These are phyloP conservation scores for Saxidomus purpurata DNA, from an alignment of 1,140 invertebrate genomes.

Conservation along the genomic window DNA sequence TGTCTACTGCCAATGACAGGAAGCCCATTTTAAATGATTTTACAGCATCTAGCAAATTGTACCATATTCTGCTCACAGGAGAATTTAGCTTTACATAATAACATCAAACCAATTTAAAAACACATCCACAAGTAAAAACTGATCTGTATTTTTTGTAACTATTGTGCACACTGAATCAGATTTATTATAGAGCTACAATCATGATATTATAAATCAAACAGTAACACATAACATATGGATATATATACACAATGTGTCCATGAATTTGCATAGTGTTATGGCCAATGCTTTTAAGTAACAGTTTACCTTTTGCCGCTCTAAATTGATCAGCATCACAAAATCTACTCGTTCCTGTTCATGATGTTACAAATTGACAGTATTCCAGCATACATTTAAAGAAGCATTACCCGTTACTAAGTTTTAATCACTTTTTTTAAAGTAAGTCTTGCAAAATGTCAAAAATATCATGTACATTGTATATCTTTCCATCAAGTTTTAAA, in stretches of 20 bases:
- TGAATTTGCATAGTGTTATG: conserved; percentile 46
- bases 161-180: conserved; percentile 21
- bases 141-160: not conserved
- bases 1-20: not conserved
- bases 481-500: no score
- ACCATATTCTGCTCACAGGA: not conserved
- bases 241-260: conserved; percentile 8
- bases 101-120: not conserved
- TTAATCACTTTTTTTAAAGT: not conserved
- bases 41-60: not conserved
- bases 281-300: conserved; percentile 10
- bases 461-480: no score
- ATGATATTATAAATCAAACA: conserved; percentile 39
- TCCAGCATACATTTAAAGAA: not conserved
- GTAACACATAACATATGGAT: conserved; percentile 38
- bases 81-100: not conserved
- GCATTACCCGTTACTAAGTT: not conserved
- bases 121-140: not conserved
- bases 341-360: not conserved
- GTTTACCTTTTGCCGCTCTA: not conserved
- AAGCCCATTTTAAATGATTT: not conserved
- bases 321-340: not conserved
- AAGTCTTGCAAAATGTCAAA: no score
- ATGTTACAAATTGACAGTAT: not conserved
- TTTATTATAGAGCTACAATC: conserved; percentile 18